phyloP scores from a whole-genome alignment of 2,797 vertebrate genomes.

The Danio choprae region DNA sequence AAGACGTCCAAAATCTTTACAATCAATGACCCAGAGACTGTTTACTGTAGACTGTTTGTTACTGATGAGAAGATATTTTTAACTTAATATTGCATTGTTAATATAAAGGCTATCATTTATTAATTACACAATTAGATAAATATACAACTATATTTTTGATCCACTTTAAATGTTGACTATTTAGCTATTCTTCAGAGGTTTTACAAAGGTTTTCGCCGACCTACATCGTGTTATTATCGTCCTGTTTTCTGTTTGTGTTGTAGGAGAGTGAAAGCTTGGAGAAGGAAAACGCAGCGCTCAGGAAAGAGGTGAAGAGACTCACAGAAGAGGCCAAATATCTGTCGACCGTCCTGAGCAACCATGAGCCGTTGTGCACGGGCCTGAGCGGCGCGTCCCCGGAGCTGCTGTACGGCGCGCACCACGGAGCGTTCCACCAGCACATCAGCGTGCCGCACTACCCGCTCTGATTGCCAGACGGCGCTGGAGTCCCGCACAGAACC shows the following conservation, averaged over 20 bases:
- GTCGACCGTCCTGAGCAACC: conserved; percentile 87
- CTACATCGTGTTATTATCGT: no score
- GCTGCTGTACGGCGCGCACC: conserved; percentile 83
- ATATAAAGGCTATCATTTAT: no score
- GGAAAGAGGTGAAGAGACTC: conserved; percentile 93
- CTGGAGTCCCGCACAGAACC: background rate
- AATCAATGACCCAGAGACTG: no score
- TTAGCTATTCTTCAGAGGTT: background rate
- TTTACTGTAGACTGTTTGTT: no score
- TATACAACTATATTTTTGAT: no score
- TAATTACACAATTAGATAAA: no score
- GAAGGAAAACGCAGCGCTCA: conserved; percentile 91
- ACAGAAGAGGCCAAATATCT: conserved; percentile 94
- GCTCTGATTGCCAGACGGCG: conserved; percentile 77
- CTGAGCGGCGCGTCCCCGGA: conserved; percentile 80
- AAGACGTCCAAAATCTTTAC: no score
- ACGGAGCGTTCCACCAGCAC: conserved; percentile 86
- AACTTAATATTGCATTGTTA: no score
- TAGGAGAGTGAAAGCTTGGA: conserved; percentile 97
- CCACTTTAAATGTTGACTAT: no score
- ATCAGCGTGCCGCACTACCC: conserved; percentile 90
- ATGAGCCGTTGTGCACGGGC: conserved; percentile 89
- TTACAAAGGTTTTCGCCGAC: no score
- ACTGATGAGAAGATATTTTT: no score
- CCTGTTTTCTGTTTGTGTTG: conserved; percentile 46